A percentile compares a stretch with the other conserved stretches of the same genome.
Conservation (phyloP, 1,140 invertebrate genomes). For the Lasioglossum baleicum region DNA sequence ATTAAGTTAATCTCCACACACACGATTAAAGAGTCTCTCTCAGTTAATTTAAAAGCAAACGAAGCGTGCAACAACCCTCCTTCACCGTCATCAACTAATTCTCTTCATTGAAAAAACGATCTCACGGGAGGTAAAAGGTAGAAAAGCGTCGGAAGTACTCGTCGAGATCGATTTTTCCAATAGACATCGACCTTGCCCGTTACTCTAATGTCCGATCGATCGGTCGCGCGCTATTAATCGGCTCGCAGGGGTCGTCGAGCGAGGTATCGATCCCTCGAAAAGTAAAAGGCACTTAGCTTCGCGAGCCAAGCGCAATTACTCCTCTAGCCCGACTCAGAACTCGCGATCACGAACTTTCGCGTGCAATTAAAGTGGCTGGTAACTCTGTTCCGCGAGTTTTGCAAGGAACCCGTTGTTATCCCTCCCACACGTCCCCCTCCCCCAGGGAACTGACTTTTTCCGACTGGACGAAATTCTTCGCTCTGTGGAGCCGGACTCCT, state of each 20-base stretch:
- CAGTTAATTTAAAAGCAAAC: too few species aligned
- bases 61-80: too few species aligned
- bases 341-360: conserved; percentile 16
- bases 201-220: conserved; percentile 22
- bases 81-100: too few species aligned
- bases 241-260: conserved; percentile 26
- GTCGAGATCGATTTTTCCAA: background rate
- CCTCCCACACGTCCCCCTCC: too few species aligned
- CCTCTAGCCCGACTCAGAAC: conserved; percentile 14
- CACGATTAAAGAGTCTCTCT: too few species aligned
- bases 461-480: too few species aligned
- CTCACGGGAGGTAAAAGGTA: too few species aligned
- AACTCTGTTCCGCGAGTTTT: conserved; percentile 5
- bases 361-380: conserved; percentile 21
- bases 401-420: background rate
- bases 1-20: too few species aligned
- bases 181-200: conserved; percentile 4
- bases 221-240: conserved; percentile 25
- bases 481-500: too few species aligned
- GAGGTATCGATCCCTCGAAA: conserved; percentile 30
- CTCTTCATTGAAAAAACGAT: too few species aligned
- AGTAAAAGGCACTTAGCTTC: conserved; percentile 35
- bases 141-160: too few species aligned
- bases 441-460: too few species aligned
- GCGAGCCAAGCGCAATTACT: conserved; percentile 25